Base-by-base conservation (phyloP, 2,888 invertebrate genomes). In the Drosophila anomalipes region DNA sequence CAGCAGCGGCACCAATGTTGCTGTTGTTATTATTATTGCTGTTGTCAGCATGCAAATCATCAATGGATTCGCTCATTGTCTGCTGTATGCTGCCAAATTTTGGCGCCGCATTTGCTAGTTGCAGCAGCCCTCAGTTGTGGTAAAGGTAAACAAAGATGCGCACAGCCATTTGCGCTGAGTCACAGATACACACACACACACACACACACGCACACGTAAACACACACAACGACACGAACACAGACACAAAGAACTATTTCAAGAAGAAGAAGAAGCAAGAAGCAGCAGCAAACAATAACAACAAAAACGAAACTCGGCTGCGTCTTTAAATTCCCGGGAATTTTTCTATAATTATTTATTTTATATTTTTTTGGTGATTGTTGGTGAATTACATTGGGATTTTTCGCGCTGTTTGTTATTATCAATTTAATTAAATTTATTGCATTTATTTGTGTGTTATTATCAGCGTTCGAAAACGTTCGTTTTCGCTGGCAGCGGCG, bases 1-100 rank as follows among this genome's bases (percentile, higher is more conserved):
- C 90, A 16, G 70, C 92, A 74, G 80, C 84, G 78, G 66, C 80
- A 76, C 73, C 90, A 35, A 26, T 89, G 69, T 82, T 81, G 49
- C 82, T 81, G 59, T 77, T 85, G 63, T 70, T 77, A 54, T 71
- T 72, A 60, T 67, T 78, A 68, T 75, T 84, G 75, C 81, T 80
- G 67, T 77, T 81, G 73, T 89, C 84, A 78, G 78, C 77, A 80
- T 82, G 79, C 63, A 90, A 81, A 79, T 91, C 91, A 84, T 91
- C 92, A 81, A 90, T 76, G 54, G 83, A 82, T 54, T 87, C 87
- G 81, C 81, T 89, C 90, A 89, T 88, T 82, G 81, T 86, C 51
- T 60, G 53, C 47, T 49, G 35, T 49, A 57, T 44, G 56, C 60
- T 51, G 47, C 32, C 57, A 35, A 67, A 77, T 79, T 79, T 83